Evolutionary conservation across 2,888 invertebrate genomes (phyloP).

Genomic region (Papilio gigon): DNA sequence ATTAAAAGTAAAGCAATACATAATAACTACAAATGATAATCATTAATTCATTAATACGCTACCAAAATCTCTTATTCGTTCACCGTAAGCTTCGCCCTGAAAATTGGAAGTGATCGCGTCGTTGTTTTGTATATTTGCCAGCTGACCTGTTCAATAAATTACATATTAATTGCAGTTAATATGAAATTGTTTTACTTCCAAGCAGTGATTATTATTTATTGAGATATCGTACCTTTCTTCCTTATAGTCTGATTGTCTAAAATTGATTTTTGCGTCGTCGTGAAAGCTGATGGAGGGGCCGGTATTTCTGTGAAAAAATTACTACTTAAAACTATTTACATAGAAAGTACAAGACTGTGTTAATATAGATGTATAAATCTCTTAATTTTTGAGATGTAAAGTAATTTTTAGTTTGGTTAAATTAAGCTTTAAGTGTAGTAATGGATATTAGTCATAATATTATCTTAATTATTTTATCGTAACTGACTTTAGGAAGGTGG

Average conservation of each 20-base stretch:
- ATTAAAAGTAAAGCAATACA: conserved; percentile 37
- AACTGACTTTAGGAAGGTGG: background rate
- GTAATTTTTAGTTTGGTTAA: background rate
- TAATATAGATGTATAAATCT: background rate
- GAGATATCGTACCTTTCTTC: conserved; percentile 69
- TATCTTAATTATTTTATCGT: background rate
- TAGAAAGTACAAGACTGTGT: background rate
- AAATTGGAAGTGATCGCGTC: conserved; percentile 77
- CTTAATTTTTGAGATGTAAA: background rate
- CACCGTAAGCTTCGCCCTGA: conserved; percentile 75
- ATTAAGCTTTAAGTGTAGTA: background rate
- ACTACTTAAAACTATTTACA: background rate
- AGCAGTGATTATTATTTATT: conserved; percentile 23
- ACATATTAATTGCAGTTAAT: conserved; percentile 27
- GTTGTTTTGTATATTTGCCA: conserved; percentile 63
- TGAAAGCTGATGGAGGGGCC: conserved; percentile 89
- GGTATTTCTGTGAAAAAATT: conserved; percentile 87
- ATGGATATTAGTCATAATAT: background rate
- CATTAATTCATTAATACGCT: conserved; percentile 34
- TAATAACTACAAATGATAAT: conserved; percentile 29
- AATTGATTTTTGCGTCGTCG: conserved; percentile 78
- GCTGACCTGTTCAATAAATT: conserved; percentile 60
- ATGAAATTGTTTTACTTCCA: conserved; percentile 34
- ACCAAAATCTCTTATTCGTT: conserved; percentile 76
- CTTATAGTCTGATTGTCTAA: conserved; percentile 76